Conservation (phyloP, 2,113 vertebrate species). For the Peromyscus leucopus region DNA sequence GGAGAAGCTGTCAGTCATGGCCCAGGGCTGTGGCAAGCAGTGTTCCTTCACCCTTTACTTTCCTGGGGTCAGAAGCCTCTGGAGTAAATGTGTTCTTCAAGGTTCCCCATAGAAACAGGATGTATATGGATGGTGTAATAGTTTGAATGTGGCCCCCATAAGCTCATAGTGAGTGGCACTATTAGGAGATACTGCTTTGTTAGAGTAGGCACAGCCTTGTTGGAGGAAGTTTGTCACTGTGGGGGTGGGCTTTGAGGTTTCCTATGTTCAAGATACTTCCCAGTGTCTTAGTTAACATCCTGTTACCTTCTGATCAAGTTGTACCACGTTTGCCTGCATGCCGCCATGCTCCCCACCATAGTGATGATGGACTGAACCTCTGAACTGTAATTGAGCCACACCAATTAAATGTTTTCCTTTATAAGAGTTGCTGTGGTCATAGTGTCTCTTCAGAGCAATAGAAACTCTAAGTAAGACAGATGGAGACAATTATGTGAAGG, state of each 20-base stretch:
- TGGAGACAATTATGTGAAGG: not conserved
- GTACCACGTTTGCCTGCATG: not conserved
- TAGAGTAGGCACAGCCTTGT: not conserved
- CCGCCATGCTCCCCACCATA: not conserved
- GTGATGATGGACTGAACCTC: not conserved
- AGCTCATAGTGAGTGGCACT: not conserved
- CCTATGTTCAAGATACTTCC: not conserved
- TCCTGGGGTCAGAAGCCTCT: not conserved
- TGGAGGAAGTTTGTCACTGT: not conserved
- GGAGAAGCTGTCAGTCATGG: no score
- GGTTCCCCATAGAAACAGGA: conserved; percentile 9
- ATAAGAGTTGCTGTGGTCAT: not conserved
- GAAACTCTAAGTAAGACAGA: not conserved
- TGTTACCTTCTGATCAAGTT: not conserved
- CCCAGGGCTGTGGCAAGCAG: not conserved
- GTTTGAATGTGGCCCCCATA: not conserved
- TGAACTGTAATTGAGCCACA: not conserved
- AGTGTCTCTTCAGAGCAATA: not conserved
- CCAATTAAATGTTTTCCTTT: not conserved
- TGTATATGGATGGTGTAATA: not conserved
- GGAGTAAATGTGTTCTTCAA: not conserved
- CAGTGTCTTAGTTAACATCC: not conserved
- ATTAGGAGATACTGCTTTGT: not conserved
- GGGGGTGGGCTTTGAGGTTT: not conserved
- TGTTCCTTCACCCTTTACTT: not conserved